These are phyloP conservation scores for Priocnemis perturbator DNA, from an alignment of 2,888 invertebrate species.

Conservation along the genomic window DNA sequence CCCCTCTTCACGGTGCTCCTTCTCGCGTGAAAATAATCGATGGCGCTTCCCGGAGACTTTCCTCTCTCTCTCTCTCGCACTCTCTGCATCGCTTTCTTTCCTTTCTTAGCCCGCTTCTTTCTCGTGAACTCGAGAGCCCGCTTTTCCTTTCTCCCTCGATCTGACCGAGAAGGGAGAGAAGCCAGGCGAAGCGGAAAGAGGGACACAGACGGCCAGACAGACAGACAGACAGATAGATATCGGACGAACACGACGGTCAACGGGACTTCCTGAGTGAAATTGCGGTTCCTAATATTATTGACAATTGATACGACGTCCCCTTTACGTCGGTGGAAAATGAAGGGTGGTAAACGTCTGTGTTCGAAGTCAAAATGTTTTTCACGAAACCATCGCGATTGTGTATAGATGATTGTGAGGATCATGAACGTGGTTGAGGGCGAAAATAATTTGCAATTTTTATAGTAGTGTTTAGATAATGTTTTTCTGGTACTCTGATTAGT, in stretches of 20 bases:
- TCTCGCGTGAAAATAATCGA: slow-evolving; percentile 68
- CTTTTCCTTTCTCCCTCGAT: slow-evolving; percentile 7
- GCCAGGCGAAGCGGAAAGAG: slow-evolving; percentile 8
- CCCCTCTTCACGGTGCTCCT: slow-evolving; percentile 45
- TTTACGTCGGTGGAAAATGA: too few species aligned
- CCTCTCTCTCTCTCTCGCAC: slow-evolving; percentile 5
- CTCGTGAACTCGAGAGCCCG: too few species aligned
- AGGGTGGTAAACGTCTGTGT: too few species aligned
- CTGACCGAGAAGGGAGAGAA: too few species aligned
- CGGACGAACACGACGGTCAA: slow-evolving; percentile 41
- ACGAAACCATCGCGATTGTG: too few species aligned
- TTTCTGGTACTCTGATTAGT: too few species aligned
- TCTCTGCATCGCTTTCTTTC: slow-evolving; percentile 6
- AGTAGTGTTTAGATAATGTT: too few species aligned
- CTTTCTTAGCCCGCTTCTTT: background rate
- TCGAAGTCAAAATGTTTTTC: too few species aligned
- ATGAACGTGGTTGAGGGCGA: too few species aligned
- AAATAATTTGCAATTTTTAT: too few species aligned
- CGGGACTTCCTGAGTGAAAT: slow-evolving; percentile 51
- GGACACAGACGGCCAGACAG: too few species aligned
- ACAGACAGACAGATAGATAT: slow-evolving; percentile 44
- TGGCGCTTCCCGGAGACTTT: slow-evolving; percentile 49
- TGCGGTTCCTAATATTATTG: slow-evolving; percentile 56
- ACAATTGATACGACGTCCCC: slow-evolving; percentile 44
- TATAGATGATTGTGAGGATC: too few species aligned